phyloP scores from a whole-genome alignment of 2,113 vertebrate genomes.

The Anarrhichthys ocellatus region DNA sequence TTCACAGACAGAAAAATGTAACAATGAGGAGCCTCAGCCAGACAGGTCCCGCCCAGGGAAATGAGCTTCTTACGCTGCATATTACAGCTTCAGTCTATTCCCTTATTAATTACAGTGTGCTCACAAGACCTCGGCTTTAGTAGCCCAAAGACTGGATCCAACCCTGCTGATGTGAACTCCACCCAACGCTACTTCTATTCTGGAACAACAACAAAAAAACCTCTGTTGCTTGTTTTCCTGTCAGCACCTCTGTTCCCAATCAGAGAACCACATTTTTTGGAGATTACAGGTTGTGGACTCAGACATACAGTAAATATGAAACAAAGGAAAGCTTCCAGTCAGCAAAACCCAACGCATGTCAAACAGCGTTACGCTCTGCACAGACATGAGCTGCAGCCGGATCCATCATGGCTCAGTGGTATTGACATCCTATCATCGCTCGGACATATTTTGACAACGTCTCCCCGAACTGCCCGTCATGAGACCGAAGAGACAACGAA shows the following conservation, averaged over 20 bases:
- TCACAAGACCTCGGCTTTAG: conserved; percentile 40
- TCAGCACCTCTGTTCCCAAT: not conserved
- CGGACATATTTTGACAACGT: conserved; percentile 35
- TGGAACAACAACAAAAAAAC: not conserved
- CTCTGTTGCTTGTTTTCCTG: no score
- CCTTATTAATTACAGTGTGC: conserved; percentile 44
- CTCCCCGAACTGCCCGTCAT: not conserved
- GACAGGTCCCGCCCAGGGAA: not conserved
- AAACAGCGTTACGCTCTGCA: conserved; percentile 7
- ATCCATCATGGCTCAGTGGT: conserved; percentile 10
- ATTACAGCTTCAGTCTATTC: conserved; percentile 19
- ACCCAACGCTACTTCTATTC: conserved; percentile 31
- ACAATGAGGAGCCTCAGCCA: not conserved
- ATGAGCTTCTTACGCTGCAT: conserved; percentile 11
- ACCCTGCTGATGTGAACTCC: conserved; percentile 4
- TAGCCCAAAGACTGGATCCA: conserved; percentile 30
- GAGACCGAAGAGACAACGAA: not conserved
- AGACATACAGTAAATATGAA: not conserved
- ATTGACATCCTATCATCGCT: conserved; percentile 34
- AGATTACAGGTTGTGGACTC: not conserved
- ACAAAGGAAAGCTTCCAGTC: conserved; percentile 1
- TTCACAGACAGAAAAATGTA: not conserved
- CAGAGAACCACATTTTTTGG: not conserved
- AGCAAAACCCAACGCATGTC: conserved; percentile 11
- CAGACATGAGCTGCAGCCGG: conserved; percentile 11